Base-by-base conservation (phyloP, 2,888 invertebrate species). In the Papilio gigon region DNA sequence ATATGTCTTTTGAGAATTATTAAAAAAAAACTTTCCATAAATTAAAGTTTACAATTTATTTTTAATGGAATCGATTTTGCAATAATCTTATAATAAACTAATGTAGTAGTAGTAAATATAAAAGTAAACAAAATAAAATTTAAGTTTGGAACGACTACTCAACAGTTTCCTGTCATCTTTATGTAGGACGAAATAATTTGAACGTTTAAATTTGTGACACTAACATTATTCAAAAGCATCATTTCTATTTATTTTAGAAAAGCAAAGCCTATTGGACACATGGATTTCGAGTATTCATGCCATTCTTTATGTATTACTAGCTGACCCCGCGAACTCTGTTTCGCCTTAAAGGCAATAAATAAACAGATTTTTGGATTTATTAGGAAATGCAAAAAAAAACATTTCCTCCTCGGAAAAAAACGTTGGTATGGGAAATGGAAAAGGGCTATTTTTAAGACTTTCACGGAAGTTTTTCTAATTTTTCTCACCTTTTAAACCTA, bases 121-220 rank as follows among this genome's bases (percentile, higher is more conserved):
- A 20, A 44, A 44, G 0, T 22, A 47, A 1, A 2, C 0, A 2
- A 47, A 27, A 53, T 30, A n/a, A n/a, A 30, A 14, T 53, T 8
- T n/a, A 27, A 50, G 0, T 3, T 11, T 12, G 17, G 22, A 14
- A 20, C 2, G 50, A 47, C 65, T 35, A 68, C 68, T 68, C 67
- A 22, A 64, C 9, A 30, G 63, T 59, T 44, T 68, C 47, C 25
- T 42, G 12, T 42, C 4, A 20, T 20, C 53, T 35, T 30, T 37
- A n/a, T 68, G 63, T 59, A 37, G 56, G 17, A 11, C 63, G 20
- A 63, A 27, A 58, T 22, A 25, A 64, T 68, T 63, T 58, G 59
- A 68, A 14, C 25, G 27, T 37, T 68, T 47, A 35, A 27, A 20
- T 20, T 47, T 44, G 68, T 68, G 58, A 68, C 47, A 68, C 63